Conservation (phyloP, 2,888 invertebrate genomes). For the Pollenia amentaria region DNA sequence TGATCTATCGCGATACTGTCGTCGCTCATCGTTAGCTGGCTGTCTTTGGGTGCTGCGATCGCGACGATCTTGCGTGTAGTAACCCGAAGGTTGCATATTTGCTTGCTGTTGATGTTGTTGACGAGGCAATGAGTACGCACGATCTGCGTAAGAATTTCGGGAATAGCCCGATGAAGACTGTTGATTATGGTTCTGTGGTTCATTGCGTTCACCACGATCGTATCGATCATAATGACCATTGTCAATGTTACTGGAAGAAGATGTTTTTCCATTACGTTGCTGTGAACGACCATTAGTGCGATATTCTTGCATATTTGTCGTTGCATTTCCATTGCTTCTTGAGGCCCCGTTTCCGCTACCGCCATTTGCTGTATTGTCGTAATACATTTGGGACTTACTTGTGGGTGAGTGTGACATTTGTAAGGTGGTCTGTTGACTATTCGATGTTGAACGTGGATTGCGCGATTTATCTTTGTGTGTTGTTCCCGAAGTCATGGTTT, state of each 20-base stretch:
- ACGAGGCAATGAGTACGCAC: conserved; percentile 91
- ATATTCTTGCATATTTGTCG: conserved; percentile 75
- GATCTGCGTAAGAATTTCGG: conserved; percentile 85
- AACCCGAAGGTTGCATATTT: conserved; percentile 84
- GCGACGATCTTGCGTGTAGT: conserved; percentile 86
- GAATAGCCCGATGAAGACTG: conserved; percentile 76
- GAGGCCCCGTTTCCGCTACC: conserved; percentile 66
- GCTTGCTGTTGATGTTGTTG: conserved; percentile 82
- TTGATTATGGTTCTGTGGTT: conserved; percentile 85
- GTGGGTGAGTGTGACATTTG: conserved; percentile 85
- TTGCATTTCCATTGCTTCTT: conserved; percentile 66
- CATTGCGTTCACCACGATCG: conserved; percentile 86
- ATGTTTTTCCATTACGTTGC: conserved; percentile 63
- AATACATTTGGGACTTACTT: conserved; percentile 83
- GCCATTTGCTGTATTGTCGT: conserved; percentile 78
- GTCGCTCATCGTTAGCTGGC: conserved; percentile 76
- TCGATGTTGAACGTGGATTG: conserved; percentile 78
- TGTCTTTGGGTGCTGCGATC: conserved; percentile 85
- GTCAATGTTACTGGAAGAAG: conserved; percentile 33
- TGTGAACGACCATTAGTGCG: conserved; percentile 76
- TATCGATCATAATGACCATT: conserved; percentile 79
- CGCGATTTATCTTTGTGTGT: conserved; percentile 80
- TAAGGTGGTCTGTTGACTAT: conserved; percentile 82
- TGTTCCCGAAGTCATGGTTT: conserved; percentile 81
- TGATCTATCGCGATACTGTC: conserved; percentile 82